Evolutionary conservation across 2,113 vertebrate genomes (phyloP).

Genomic region (Micronycteris hirsuta): DNA sequence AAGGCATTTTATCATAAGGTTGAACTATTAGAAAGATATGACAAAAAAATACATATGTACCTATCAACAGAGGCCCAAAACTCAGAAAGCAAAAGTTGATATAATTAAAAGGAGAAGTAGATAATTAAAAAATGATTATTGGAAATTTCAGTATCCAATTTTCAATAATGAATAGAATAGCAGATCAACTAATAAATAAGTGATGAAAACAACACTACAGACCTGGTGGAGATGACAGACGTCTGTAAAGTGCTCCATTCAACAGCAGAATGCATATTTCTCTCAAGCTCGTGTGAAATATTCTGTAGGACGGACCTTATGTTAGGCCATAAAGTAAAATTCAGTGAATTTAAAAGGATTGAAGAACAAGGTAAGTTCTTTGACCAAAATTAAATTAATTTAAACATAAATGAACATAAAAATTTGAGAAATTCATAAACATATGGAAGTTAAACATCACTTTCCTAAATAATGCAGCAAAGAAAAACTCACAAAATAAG

Average conservation of each 20-base stretch:
- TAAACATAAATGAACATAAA: not conserved
- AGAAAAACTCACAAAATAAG: not conserved
- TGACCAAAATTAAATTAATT: not conserved
- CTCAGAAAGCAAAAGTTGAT: not conserved
- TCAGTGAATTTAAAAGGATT: not conserved
- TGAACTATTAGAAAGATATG: not conserved
- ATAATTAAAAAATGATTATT: not conserved
- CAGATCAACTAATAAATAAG: not conserved
- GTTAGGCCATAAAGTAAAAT: not conserved
- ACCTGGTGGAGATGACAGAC: not conserved
- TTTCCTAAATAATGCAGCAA: not conserved
- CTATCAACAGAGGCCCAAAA: not conserved
- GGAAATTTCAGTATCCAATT: not conserved
- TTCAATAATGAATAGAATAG: not conserved
- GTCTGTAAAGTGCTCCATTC: not conserved
- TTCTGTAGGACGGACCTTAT: not conserved
- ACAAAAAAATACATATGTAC: not conserved
- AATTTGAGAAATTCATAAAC: not conserved
- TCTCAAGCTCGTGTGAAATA: not conserved
- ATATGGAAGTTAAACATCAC: not conserved
- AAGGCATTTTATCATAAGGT: not conserved
- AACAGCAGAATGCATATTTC: no score
- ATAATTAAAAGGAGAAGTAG: not conserved
- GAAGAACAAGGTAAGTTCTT: not conserved
- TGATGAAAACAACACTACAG: not conserved